phyloP scores from a whole-genome alignment of 2,888 invertebrate genomes.

The Plebejus anna region DNA sequence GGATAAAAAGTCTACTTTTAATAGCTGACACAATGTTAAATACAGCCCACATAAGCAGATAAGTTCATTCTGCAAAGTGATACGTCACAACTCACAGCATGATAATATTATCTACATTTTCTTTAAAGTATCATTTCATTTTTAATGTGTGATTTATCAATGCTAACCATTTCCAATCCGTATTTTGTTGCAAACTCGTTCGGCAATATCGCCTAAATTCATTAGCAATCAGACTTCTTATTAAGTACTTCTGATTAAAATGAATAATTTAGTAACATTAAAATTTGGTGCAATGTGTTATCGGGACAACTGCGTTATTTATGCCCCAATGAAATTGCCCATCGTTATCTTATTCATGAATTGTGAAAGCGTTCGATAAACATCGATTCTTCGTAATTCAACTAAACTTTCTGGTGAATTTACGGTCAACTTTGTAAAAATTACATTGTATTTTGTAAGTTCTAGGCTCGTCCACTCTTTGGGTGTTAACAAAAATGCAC shows the following conservation, averaged over 20 bases:
- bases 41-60: too few relatives aligned
- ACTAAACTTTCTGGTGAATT: background rate
- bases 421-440: background rate
- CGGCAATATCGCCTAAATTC: background rate
- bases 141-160: background rate
- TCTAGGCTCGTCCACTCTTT: background rate
- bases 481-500: constrained; percentile 4
- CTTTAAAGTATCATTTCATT: background rate
- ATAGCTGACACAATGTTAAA: too few relatives aligned
- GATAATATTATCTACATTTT: background rate
- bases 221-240: background rate
- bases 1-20: too few relatives aligned
- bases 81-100: too few relatives aligned
- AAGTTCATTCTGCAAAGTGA: too few relatives aligned
- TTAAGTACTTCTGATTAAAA: background rate
- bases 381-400: background rate
- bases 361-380: constrained; percentile 13
- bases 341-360: constrained; percentile 1
- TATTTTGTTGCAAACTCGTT: background rate
- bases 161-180: background rate
- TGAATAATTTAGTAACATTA: background rate
- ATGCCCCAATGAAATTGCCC: background rate
- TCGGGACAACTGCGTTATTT: constrained; percentile 17
- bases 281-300: constrained; percentile 28
- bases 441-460: background rate